Percentiles rank a stretch among this genome's conserved stretches.
Evolutionary conservation across 2,888 invertebrate species (phyloP).

Genomic region (Kuschelorhynchus macadamiae): DNA sequence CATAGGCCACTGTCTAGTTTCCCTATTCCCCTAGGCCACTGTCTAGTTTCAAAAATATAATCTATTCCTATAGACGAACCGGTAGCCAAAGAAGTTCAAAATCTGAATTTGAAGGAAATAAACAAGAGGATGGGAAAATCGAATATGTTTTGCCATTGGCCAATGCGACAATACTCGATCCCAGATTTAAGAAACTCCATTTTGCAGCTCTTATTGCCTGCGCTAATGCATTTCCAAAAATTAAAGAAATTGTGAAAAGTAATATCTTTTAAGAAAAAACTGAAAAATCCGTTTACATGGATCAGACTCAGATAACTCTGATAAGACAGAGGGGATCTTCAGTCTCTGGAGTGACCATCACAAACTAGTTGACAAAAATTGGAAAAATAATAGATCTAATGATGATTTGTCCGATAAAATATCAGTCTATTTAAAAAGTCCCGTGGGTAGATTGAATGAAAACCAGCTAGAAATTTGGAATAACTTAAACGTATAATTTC

Average conservation of each 20-base stretch:
- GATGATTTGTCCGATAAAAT: constrained; percentile 5
- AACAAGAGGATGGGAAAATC: constrained; percentile 7
- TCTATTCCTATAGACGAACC: neutral
- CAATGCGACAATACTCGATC: constrained; percentile 13
- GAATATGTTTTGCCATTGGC: constrained; percentile 6
- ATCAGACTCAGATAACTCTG: constrained; percentile 20
- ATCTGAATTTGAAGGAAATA: neutral
- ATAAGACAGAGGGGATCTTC: neutral
- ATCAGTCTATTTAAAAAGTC: constrained; percentile 7
- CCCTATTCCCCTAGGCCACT: too few species aligned
- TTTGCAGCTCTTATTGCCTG: constrained; percentile 7
- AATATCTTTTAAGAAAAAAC: neutral
- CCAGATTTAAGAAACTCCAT: constrained; percentile 17
- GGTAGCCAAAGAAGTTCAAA: neutral
- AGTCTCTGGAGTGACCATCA: constrained; percentile 20
- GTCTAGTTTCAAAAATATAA: neutral
- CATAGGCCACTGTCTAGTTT: too few species aligned
- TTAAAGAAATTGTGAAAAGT: constrained; percentile 5
- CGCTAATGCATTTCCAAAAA: neutral
- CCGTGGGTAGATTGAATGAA: constrained; percentile 15
- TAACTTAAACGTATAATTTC: constrained; percentile 3
- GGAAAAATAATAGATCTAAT: constrained; percentile 9
- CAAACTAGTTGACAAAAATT: constrained; percentile 17
- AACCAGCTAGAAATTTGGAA: constrained; percentile 9
- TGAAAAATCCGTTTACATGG: neutral